Conservation (phyloP, 2,888 invertebrate genomes). For the Ashinkailepas kermadecensis region DNA sequence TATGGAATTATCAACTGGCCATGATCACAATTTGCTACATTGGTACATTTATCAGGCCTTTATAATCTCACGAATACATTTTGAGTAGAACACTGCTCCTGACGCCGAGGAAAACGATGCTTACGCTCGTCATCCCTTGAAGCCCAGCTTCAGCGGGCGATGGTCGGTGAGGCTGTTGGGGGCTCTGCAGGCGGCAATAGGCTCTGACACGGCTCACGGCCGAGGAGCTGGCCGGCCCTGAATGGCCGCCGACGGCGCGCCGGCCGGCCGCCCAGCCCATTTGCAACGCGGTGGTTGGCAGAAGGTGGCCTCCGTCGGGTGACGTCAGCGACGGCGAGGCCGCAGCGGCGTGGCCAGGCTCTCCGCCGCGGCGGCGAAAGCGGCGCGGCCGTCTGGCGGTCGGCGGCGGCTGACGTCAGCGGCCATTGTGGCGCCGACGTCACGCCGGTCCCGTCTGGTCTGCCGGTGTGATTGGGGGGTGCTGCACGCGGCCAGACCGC, state of each 20-base stretch:
- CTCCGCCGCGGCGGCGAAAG: not conserved
- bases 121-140: too few relatives aligned
- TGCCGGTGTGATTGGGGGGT: too few relatives aligned
- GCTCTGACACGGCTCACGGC: not conserved
- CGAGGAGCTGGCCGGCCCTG: not conserved
- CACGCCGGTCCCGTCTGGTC: too few relatives aligned
- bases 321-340: conserved; percentile 2
- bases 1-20: too few relatives aligned
- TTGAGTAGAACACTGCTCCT: too few relatives aligned
- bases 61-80: too few relatives aligned
- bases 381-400: not conserved
- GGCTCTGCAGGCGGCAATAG: not conserved
- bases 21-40: too few relatives aligned
- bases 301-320: not conserved
- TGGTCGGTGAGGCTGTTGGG: not conserved
- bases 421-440: not conserved
- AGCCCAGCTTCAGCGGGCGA: too few relatives aligned
- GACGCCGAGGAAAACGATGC: too few relatives aligned
- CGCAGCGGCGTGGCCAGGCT: not conserved
- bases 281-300: not conserved
- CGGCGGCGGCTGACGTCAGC: not conserved
- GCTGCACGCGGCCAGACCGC: not conserved
- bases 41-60: too few relatives aligned
- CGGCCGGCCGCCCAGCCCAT: not conserved
- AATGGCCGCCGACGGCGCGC: not conserved